Conservation (phyloP, 2,113 vertebrate genomes). For the Ptilorrhoa leucosticta region DNA sequence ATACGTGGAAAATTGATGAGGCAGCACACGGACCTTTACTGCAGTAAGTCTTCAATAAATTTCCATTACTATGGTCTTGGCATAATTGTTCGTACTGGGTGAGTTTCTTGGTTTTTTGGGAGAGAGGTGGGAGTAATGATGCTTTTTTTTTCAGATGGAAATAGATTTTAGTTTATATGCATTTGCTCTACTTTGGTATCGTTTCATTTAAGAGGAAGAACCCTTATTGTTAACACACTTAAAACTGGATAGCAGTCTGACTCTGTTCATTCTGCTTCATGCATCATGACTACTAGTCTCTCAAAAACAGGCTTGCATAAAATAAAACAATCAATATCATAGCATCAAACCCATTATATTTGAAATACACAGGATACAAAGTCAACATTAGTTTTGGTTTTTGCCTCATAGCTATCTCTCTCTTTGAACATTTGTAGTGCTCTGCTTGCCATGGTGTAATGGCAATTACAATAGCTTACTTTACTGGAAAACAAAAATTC, state of each 20-base stretch:
- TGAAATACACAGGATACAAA: neutral
- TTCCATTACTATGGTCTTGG: neutral
- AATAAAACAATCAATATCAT: neutral
- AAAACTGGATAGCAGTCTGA: neutral
- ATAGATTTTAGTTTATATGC: neutral
- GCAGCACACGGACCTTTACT: neutral
- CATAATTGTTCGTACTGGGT: neutral
- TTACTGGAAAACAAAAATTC: neutral
- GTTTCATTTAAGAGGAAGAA: neutral
- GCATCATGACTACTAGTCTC: neutral
- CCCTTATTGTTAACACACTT: neutral
- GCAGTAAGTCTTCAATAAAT: neutral
- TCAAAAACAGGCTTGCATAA: neutral
- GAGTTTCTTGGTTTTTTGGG: neutral
- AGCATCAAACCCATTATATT: neutral
- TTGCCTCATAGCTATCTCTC: neutral
- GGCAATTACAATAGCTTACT: neutral
- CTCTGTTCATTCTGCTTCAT: neutral
- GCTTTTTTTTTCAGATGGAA: neutral
- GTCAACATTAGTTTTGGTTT: neutral
- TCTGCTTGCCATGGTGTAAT: neutral
- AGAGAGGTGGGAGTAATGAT: neutral
- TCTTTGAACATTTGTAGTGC: neutral
- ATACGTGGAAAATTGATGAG: neutral
- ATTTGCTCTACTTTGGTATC: neutral